Evolutionary conservation across 2,888 invertebrate genomes (phyloP).

Genomic region (Byasa hedistus): DNA sequence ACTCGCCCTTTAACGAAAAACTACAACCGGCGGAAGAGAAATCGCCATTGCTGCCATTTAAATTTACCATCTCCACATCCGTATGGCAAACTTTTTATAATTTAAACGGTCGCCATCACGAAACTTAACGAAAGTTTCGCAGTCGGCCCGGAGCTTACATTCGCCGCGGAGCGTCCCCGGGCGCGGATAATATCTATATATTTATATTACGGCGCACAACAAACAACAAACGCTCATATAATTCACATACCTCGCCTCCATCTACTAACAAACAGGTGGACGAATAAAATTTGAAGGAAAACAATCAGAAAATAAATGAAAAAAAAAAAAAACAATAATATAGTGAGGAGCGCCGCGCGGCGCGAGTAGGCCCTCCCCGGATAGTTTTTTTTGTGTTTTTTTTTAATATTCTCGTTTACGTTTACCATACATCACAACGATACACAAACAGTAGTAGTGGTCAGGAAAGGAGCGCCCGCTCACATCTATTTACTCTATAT

Average conservation of each 20-base stretch:
- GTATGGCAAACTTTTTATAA: neutral
- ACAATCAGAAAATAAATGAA: slow-evolving; percentile 45
- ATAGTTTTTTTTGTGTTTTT: slow-evolving; percentile 53
- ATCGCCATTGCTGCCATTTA: no score
- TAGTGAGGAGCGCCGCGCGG: slow-evolving; percentile 43
- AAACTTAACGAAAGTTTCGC: no score
- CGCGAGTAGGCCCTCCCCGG: slow-evolving; percentile 55
- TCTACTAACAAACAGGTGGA: slow-evolving; percentile 54
- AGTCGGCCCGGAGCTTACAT: no score
- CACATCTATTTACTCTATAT: slow-evolving; percentile 51
- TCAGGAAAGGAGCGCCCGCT: slow-evolving; percentile 49
- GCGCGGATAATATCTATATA: slow-evolving; percentile 5
- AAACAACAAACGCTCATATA: slow-evolving; percentile 73
- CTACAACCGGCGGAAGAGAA: no score
- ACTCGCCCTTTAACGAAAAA: no score
- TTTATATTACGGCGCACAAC: slow-evolving; percentile 67
- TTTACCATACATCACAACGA: slow-evolving; percentile 63
- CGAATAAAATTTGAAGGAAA: slow-evolving; percentile 69
- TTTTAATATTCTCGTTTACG: slow-evolving; percentile 32
- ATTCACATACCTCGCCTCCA: slow-evolving; percentile 54
- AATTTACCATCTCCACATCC: neutral
- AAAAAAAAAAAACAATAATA: slow-evolving; percentile 52
- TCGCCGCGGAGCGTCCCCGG: no score
- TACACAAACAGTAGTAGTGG: slow-evolving; percentile 57
- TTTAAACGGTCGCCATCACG: no score